Conservation (phyloP, 2,888 invertebrate genomes). For the Sepioteuthis lessoniana region DNA sequence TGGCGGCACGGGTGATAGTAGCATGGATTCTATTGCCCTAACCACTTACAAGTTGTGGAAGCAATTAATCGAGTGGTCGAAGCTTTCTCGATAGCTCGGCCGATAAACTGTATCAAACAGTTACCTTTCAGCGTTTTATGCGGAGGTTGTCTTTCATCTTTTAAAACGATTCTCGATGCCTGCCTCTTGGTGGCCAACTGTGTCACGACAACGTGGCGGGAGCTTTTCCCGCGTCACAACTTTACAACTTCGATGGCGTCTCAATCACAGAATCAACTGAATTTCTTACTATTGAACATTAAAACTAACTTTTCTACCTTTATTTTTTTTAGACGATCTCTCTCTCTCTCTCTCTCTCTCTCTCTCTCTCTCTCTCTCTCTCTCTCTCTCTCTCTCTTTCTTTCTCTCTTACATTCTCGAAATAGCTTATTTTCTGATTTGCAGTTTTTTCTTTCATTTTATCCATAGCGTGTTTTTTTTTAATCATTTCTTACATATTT, state of each 20-base stretch:
- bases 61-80: not conserved
- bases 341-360: not conserved
- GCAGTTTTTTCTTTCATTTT: too few relatives aligned
- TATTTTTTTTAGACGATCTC: not conserved
- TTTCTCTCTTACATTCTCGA: too few relatives aligned
- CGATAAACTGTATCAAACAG: conserved; percentile 33
- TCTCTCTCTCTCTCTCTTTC: too few relatives aligned
- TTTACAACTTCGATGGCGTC: not conserved
- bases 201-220: conserved; percentile 20
- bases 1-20: not conserved
- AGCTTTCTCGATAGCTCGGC: conserved; percentile 17
- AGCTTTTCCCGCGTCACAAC: not conserved
- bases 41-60: conserved; percentile 4
- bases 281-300: not conserved
- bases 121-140: conserved; percentile 33
- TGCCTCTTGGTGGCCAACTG: not conserved
- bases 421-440: too few relatives aligned
- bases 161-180: conserved; percentile 1
- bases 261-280: not conserved
- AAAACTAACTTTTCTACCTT: not conserved
- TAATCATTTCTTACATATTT: too few relatives aligned
- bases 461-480: too few relatives aligned
- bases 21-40: not conserved
- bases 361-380: too few relatives aligned
- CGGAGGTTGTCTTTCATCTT: not conserved